Conservation (phyloP, 53 echinoderm and acorn worm species). For the Holothuria scabra region DNA sequence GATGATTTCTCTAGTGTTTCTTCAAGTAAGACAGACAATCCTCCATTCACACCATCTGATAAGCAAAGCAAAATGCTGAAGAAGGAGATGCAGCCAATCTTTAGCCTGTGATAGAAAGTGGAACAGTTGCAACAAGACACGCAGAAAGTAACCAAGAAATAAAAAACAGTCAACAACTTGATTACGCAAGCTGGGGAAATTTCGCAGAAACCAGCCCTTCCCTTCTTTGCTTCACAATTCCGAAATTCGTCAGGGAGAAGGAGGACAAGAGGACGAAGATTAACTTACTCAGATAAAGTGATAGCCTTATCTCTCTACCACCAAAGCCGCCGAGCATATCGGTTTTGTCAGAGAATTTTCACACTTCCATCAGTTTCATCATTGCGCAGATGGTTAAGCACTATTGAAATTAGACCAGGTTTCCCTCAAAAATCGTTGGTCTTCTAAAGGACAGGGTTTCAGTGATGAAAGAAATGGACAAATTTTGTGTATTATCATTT, state of each 20-base stretch:
- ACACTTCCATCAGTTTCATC: constrained; percentile 57
- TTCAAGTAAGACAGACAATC: no score
- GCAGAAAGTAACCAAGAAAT: neutral
- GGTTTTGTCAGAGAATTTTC: constrained; percentile 39
- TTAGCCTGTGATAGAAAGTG: no score
- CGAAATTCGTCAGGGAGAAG: constrained; percentile 45
- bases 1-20: no score
- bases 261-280: constrained; percentile 22
- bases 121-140: neutral
- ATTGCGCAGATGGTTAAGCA: constrained; percentile 50
- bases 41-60: no score
- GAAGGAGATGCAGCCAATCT: no score
- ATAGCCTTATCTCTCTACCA: constrained; percentile 59
- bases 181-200: constrained; percentile 24
- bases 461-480: constrained; percentile 50
- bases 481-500: constrained; percentile 49
- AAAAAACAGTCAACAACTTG: constrained; percentile 1
- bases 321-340: constrained; percentile 59
- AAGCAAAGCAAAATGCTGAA: no score
- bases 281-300: constrained; percentile 52
- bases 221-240: constrained; percentile 66
- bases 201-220: constrained; percentile 46
- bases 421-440: constrained; percentile 33
- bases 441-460: constrained; percentile 49
- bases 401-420: constrained; percentile 49